A percentile compares a stretch with the other conserved stretches of the same genome.
Conservation (phyloP, 2,113 vertebrate genomes). For the Lampris incognitus region DNA sequence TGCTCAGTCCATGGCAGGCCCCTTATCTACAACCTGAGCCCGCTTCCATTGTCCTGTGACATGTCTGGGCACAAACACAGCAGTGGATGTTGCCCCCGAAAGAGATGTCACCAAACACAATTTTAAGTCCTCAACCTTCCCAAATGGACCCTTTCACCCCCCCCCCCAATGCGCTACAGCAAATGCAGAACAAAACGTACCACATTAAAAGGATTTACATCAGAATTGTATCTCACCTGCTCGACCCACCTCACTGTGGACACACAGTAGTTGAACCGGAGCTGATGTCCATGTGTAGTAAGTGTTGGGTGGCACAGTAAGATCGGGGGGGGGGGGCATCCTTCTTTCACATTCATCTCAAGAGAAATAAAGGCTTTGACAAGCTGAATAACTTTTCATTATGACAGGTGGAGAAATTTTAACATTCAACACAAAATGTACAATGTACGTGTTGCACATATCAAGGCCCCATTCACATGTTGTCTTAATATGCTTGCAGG, state of each 20-base stretch:
- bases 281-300: slow-evolving; percentile 55
- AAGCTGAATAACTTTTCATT: not conserved
- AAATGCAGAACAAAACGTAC: slow-evolving; percentile 15
- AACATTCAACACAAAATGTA: slow-evolving; percentile 53
- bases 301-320: slow-evolving; percentile 57
- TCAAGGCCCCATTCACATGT: slow-evolving; percentile 8
- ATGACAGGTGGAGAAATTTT: slow-evolving; percentile 27
- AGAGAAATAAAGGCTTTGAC: slow-evolving; percentile 62
- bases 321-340: slow-evolving; percentile 15
- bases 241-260: not conserved
- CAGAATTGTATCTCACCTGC: slow-evolving; percentile 24
- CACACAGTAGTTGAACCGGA: slow-evolving; percentile 62
- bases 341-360: slow-evolving; percentile 72
- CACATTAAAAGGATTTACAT: slow-evolving; percentile 10
- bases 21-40: no score
- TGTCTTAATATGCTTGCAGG: slow-evolving; percentile 3
- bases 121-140: slow-evolving; percentile 25
- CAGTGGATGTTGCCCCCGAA: slow-evolving; percentile 40
- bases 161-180: not conserved
- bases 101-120: slow-evolving; percentile 17
- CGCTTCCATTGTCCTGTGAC: no score
- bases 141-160: not conserved
- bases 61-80: slow-evolving; percentile 26
- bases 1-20: no score
- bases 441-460: not conserved